Evolutionary conservation across 2,888 invertebrate genomes (phyloP), one percentile per base, ranked within the genome.

Genomic region (Meiosimyza decipiens): DNA sequence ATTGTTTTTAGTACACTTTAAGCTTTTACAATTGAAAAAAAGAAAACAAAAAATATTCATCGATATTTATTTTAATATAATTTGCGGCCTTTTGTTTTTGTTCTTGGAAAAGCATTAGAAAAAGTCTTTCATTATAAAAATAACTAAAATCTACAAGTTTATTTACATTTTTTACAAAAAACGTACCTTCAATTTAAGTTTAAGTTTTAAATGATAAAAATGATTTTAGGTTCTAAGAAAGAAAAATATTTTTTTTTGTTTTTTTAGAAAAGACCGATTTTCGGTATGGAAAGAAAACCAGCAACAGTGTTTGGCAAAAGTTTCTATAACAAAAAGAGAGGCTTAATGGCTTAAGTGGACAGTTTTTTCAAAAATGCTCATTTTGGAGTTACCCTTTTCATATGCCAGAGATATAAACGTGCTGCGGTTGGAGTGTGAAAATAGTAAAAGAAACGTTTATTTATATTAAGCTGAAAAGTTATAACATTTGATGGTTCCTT

Each of bases 141-240:
- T 13, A 55, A 67, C 40, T 67, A 67, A 67, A 40, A 57, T 18
- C 67, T 67, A 67, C 47, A 11, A 49, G 18, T 47, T 15, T 67
- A 67, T 67, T 47, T 67, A 67, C 67, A 67, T 47, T 67, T 67
- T 64, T 16, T 67, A 67, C 55, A 67, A 55, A 66, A 64, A 40
- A 40, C 40, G 40, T 40, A 40, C 40, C 6, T 40, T 7, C 9
- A 40, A 40, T 65, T 52, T 16, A 52, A 15, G 65, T 18, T 15
- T 33, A 33, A n/a, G 18, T 16, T 49, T 57, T 55, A 47, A 59
- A n/a, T 52, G 49, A 54, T 13, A 57, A 22, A 3, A 71, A 75
- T 74, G 74, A 75, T 72, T 74, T 71, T 74, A 72, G 75, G 67
- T 71, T 57, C 7, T 33, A 13, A n/a, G 22, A 13, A 18, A 18